A percentile compares a stretch with the other conserved stretches of the same genome.
These are phyloP conservation scores for Plodia interpunctella DNA, from an alignment of 1,140 invertebrate genomes.

Conservation along the genomic window DNA sequence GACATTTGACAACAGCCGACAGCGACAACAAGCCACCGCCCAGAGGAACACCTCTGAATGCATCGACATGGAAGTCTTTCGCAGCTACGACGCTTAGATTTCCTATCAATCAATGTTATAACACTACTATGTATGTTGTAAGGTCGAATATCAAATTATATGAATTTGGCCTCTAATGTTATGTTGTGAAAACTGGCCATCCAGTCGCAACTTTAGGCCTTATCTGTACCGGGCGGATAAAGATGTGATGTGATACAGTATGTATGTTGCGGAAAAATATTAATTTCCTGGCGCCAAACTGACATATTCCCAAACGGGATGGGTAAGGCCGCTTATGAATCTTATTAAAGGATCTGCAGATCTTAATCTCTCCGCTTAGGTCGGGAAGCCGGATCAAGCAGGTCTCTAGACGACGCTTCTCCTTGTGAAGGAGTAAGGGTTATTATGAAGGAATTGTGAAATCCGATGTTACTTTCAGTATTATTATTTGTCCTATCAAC, in stretches of 20 bases:
- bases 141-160: not conserved
- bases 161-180: too few relatives aligned
- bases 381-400: not conserved
- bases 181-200: too few relatives aligned
- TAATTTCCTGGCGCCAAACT: not conserved
- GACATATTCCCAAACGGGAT: not conserved
- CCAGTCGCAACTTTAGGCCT: too few relatives aligned
- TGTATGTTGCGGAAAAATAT: conserved; percentile 10
- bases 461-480: not conserved
- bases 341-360: not conserved
- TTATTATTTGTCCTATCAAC: not conserved
- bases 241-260: too few relatives aligned
- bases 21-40: conserved; percentile 13
- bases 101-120: too few relatives aligned
- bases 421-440: not conserved
- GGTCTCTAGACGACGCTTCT: not conserved
- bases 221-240: too few relatives aligned
- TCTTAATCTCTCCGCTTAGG: not conserved
- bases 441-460: not conserved
- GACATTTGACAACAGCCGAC: conserved; percentile 49
- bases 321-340: not conserved
- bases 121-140: too few relatives aligned
- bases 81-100: not conserved
- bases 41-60: conserved; percentile 8
- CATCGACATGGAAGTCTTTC: conserved; percentile 19